A percentile compares a stretch with the other conserved stretches of the same genome.
These are phyloP conservation scores for Phyllotis vaccarum DNA, from an alignment of 2,797 vertebrate genomes.

Conservation along the genomic window DNA sequence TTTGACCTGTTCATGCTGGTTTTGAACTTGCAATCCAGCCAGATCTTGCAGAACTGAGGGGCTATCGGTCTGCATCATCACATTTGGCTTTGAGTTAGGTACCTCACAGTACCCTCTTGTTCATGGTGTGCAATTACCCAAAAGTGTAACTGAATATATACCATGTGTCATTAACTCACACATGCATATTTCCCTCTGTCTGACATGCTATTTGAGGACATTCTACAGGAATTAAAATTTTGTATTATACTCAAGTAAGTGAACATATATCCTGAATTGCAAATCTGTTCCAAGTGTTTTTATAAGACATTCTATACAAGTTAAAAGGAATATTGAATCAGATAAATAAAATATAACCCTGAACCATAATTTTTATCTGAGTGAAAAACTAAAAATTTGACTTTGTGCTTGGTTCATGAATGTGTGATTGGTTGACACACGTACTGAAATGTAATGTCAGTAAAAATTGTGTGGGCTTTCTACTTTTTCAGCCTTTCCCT, in stretches of 20 bases:
- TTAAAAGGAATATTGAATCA: not conserved
- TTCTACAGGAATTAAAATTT: not conserved
- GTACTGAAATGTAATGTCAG: slow-evolving; percentile 34
- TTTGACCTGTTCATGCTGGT: not conserved
- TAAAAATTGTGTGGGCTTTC: slow-evolving; percentile 1
- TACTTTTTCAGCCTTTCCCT: not conserved
- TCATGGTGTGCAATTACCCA: not conserved
- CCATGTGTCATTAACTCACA: not conserved
- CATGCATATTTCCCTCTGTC: not conserved
- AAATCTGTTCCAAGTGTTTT: not conserved
- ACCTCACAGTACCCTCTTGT: not conserved
- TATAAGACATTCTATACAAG: slow-evolving; percentile 23
- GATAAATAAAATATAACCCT: slow-evolving; percentile 42
- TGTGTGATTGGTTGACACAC: not conserved
- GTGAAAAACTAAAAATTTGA: not conserved
- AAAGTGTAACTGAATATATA: not conserved
- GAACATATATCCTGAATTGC: not conserved
- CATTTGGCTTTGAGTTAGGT: not conserved
- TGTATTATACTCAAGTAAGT: not conserved
- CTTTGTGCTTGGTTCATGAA: slow-evolving; percentile 24
- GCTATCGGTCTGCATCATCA: rapidly evolving
- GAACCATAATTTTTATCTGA: slow-evolving; percentile 3
- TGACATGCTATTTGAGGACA: not conserved
- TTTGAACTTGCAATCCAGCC: not conserved
- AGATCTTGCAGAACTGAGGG: not conserved